These are phyloP conservation scores for Brassicogethes aeneus DNA, from an alignment of 2,888 invertebrate species.

Conservation along the genomic window DNA sequence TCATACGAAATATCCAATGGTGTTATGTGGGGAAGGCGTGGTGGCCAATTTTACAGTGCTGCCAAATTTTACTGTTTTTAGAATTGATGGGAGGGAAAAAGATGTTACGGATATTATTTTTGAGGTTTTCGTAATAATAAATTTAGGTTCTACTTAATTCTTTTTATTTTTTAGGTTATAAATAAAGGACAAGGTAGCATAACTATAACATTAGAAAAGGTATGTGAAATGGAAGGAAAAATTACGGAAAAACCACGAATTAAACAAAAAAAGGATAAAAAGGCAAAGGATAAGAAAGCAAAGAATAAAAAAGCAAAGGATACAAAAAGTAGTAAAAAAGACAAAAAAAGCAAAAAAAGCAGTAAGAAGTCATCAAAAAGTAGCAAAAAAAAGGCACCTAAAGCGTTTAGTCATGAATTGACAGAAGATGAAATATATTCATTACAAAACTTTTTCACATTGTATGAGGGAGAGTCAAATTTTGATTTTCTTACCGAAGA, in stretches of 20 bases:
- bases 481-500: not conserved
- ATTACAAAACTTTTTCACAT: conserved; percentile 11
- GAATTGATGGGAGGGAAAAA: conserved; percentile 14
- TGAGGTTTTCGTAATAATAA: conserved; percentile 11
- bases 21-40: conserved; percentile 18
- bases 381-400: conserved; percentile 3
- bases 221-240: conserved; percentile 18
- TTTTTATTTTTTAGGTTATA: conserved; percentile 11
- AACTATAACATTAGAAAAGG: conserved; percentile 15
- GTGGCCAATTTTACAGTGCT: conserved; percentile 12
- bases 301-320: conserved; percentile 3
- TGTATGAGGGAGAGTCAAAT: not conserved
- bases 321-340: conserved; percentile 4
- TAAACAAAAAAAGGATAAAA: conserved; percentile 6
- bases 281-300: conserved; percentile 4
- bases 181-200: conserved; percentile 14
- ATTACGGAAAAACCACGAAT: conserved; percentile 8
- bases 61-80: conserved; percentile 16
- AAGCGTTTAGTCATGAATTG: conserved; percentile 11
- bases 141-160: not conserved
- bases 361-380: too few species aligned
- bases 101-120: conserved; percentile 14
- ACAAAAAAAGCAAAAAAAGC: conserved; percentile 7
- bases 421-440: conserved; percentile 4
- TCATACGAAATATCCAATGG: conserved; percentile 16